A percentile compares a stretch with the other conserved stretches of the same genome.
Conservation (phyloP, 2,888 invertebrate species). For the Caenorhabditis wallacei region DNA sequence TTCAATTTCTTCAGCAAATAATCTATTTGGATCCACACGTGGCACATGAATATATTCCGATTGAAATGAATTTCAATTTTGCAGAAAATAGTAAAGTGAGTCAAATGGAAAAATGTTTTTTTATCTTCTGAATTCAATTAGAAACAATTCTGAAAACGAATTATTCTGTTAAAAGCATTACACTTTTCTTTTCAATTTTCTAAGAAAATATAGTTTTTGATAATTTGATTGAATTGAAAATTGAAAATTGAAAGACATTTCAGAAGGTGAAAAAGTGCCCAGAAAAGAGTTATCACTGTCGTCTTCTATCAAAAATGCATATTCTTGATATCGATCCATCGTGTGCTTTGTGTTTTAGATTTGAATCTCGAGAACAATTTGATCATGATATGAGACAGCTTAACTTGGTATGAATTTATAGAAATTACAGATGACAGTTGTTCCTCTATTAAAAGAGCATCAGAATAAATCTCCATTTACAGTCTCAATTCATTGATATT, state of each 20-base stretch:
- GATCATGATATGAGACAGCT: constrained; percentile 59
- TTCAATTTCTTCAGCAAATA: constrained; percentile 85
- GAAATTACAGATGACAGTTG: too few species aligned
- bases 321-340: constrained; percentile 75
- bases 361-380: constrained; percentile 54
- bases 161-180: not conserved
- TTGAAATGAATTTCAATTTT: constrained; percentile 50
- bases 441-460: too few species aligned
- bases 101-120: not conserved
- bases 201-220: not conserved
- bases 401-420: constrained; percentile 58
- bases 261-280: constrained; percentile 59
- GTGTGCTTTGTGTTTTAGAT: constrained; percentile 78
- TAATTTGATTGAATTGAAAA: not conserved
- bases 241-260: constrained; percentile 6
- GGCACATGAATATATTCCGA: constrained; percentile 88
- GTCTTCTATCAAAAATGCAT: constrained; percentile 71
- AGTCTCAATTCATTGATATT: constrained; percentile 74
- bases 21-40: constrained; percentile 96
- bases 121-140: not conserved
- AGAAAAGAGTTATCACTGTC: constrained; percentile 70
- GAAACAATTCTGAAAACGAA: too few species aligned
- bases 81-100: constrained; percentile 26
- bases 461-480: too few species aligned
- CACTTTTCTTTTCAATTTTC: too few species aligned